Evolutionary conservation across 2,797 vertebrate genomes (phyloP).

Genomic region (Notamacropus eugenii): DNA sequence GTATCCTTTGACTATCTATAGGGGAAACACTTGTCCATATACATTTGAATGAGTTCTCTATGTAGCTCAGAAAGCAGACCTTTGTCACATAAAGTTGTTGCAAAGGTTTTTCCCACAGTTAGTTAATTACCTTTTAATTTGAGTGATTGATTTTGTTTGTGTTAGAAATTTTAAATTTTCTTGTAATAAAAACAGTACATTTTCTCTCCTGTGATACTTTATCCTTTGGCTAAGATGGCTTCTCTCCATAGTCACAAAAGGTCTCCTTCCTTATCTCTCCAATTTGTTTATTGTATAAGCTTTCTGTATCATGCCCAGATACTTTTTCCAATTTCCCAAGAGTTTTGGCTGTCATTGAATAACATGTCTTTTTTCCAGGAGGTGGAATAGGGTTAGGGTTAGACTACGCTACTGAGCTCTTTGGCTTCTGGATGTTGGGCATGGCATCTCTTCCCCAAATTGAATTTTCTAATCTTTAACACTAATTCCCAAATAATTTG

Average conservation of each 20-base stretch:
- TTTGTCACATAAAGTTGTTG: not conserved
- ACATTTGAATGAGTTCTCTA: not conserved
- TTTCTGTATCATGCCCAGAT: not conserved
- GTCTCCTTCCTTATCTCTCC: not conserved
- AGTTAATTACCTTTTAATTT: not conserved
- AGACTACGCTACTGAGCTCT: not conserved
- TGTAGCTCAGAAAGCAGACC: not conserved
- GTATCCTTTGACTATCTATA: not conserved
- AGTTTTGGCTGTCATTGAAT: not conserved
- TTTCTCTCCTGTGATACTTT: not conserved
- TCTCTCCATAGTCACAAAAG: not conserved
- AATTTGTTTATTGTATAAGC: not conserved
- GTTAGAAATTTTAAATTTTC: no score
- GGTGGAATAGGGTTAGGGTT: not conserved
- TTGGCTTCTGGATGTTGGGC: not conserved
- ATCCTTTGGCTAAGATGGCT: not conserved
- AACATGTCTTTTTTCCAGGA: not conserved
- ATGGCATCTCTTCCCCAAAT: not conserved
- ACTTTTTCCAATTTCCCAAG: not conserved
- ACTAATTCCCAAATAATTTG: not conserved
- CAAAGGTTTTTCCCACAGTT: not conserved
- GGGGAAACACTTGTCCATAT: not conserved
- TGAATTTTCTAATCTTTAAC: not conserved
- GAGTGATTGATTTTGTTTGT: not conserved
- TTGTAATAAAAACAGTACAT: not conserved